Base-by-base conservation (phyloP, 2,797 vertebrate species). In the Poecilia wingei region DNA sequence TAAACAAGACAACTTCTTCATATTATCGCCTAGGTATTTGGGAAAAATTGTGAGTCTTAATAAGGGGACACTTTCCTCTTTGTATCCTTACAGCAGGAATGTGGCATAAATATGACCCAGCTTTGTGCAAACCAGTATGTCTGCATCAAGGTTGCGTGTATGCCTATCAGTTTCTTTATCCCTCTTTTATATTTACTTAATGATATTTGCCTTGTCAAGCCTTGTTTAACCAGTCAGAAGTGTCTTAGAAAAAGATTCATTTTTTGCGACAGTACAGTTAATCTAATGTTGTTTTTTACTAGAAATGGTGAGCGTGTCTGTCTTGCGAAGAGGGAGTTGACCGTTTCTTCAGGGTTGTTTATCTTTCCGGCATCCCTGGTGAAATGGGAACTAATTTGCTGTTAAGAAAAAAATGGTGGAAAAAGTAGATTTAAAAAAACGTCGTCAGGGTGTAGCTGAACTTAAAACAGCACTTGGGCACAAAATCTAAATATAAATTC, bases 331-430 rank as follows among this genome's bases (percentile, higher is more conserved):
- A 81, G 82, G 83, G 78, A 84, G 85, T 64, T 45, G 59, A 69
- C 57, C 22, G 72, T 86, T 82, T 80, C 75, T 84, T 76, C 41
- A 71, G 20, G 47, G 66, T 83, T 89, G 83, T 93, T 91, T 87
- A 86, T 80, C 79, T 79, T 76, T 82, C 79, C 74, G 28, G 55
- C 76, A 78, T 87, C 53, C 80, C 83, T 49, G 76, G 78, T 46
- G 0, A 78, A 88, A 84, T 69, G 75, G 75, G 79, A 83, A 64
- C 72, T 72, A 70, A 76, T 87, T 89, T 80, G 55, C 80, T 87
- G 79, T 20, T 73, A 31, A 43, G 36, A 1, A 6, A 36, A 33
- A 4, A 16, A 68, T 66, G 33, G 20, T 20, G 36, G 18, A 10
- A 6, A 59, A 59, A 18, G 55, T 28, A 1, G 55, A 57, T 13